Conservation (phyloP, 2,797 vertebrate genomes). For the Clarias laeviceps region DNA sequence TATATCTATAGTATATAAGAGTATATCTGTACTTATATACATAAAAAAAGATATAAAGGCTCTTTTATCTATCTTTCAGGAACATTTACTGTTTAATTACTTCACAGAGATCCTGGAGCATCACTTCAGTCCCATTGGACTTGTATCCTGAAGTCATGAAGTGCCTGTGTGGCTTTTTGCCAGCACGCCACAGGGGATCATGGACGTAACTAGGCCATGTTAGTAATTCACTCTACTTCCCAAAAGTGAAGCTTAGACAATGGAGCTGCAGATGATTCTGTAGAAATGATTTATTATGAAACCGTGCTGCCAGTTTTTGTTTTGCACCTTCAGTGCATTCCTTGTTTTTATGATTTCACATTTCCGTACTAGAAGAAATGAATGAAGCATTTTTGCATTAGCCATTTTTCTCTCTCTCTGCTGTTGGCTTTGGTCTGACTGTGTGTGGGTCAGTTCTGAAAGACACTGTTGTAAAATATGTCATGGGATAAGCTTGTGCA, state of each 20-base stretch:
- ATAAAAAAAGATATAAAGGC: not conserved
- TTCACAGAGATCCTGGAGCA: not conserved
- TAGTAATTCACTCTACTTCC: slow-evolving; percentile 37
- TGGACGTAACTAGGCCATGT: slow-evolving; percentile 45
- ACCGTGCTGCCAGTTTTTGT: not conserved
- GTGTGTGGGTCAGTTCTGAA: slow-evolving; percentile 51
- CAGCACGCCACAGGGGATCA: slow-evolving; percentile 37
- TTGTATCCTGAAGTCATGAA: not conserved
- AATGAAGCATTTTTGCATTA: not conserved
- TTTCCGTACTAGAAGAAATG: not conserved
- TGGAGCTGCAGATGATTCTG: not conserved
- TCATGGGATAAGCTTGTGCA: slow-evolving; percentile 68
- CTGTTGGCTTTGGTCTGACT: slow-evolving; percentile 33
- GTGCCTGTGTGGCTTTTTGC: slow-evolving; percentile 20
- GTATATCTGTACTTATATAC: not conserved
- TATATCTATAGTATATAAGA: no score
- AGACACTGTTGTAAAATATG: slow-evolving; percentile 68
- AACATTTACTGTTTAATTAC: slow-evolving; percentile 24
- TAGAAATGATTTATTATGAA: slow-evolving; percentile 10
- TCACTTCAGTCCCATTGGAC: not conserved
- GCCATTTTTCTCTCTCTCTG: not conserved
- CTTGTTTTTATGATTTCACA: not conserved
- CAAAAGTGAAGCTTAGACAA: slow-evolving; percentile 16
- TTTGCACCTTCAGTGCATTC: not conserved
- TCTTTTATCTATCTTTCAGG: not conserved